phyloP scores from a whole-genome alignment of 2,113 vertebrate genomes.

The Rhinogobius similis region DNA sequence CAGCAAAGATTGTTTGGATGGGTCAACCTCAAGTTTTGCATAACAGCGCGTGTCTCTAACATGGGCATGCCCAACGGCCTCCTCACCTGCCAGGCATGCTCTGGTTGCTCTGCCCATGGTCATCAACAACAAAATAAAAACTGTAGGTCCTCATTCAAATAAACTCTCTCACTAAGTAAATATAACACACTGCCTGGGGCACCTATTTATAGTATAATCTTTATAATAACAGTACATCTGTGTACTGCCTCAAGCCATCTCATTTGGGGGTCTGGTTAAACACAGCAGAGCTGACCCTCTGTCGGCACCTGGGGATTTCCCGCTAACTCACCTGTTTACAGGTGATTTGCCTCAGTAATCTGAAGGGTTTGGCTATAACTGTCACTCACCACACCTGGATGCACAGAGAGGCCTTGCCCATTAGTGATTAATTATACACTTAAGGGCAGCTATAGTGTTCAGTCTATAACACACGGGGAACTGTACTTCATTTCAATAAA shows the following conservation, averaged over 20 bases:
- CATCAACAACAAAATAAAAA: conserved; percentile 26
- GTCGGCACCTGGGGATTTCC: conserved; percentile 61
- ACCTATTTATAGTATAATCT: not conserved
- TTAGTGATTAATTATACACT: conserved; percentile 31
- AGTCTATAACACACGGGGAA: not conserved
- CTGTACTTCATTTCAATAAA: no score
- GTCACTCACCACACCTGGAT: conserved; percentile 70
- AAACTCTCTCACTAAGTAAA: not conserved
- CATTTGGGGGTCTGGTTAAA: not conserved
- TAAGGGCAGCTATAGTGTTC: not conserved
- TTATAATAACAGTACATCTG: not conserved
- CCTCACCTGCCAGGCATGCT: conserved; percentile 41
- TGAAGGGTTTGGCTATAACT: conserved; percentile 63
- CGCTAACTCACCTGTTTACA: conserved; percentile 50
- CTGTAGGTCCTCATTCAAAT: conserved; percentile 17
- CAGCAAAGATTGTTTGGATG: not conserved
- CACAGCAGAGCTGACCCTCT: conserved; percentile 14
- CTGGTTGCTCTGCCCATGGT: conserved; percentile 28
- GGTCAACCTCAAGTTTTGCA: conserved; percentile 69
- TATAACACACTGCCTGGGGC: not conserved
- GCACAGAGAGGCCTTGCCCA: conserved; percentile 12
- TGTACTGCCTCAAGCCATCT: not conserved
- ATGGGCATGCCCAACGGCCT: conserved; percentile 46
- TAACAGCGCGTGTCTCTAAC: conserved; percentile 28
- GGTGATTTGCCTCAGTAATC: conserved; percentile 73